These are phyloP conservation scores for Toxotes jaculatrix DNA, from an alignment of 2,113 vertebrate species.

Conservation along the genomic window DNA sequence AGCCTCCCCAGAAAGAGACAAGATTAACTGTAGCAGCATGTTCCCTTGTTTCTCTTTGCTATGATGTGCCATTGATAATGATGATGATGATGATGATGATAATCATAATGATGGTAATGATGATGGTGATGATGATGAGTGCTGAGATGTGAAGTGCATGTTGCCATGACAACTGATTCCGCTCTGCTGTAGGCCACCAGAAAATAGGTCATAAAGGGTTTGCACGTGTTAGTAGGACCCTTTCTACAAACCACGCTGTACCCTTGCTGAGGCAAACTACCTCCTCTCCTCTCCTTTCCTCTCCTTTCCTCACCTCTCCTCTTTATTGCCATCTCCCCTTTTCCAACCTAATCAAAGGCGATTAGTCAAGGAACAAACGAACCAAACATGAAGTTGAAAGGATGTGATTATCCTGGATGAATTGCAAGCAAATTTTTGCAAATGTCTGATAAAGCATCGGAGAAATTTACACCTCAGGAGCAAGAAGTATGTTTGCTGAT, in stretches of 20 bases:
- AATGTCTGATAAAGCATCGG: not conserved
- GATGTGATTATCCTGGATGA: not conserved
- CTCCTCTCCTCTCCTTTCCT: slow-evolving; percentile 9
- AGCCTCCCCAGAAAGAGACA: slow-evolving; percentile 32
- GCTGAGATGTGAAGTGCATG: slow-evolving; percentile 73
- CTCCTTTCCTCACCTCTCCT: no score
- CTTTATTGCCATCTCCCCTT: not conserved
- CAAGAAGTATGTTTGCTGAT: not conserved
- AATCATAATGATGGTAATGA: slow-evolving; percentile 49
- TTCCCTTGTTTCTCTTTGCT: slow-evolving; percentile 42
- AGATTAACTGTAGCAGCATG: slow-evolving; percentile 68
- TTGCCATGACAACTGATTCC: slow-evolving; percentile 72
- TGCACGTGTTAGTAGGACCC: slow-evolving; percentile 62
- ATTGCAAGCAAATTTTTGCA: not conserved
- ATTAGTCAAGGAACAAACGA: not conserved
- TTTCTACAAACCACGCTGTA: not conserved
- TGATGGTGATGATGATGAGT: slow-evolving; percentile 59
- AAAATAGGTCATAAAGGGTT: slow-evolving; percentile 61
- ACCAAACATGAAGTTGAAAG: not conserved
- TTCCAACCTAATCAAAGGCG: no score
- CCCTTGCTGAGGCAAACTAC: no score
- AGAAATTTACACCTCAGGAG: not conserved
- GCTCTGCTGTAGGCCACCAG: slow-evolving; percentile 42
- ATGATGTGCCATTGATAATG: slow-evolving; percentile 51
- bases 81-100: slow-evolving; percentile 50